Conservation (phyloP, 2,113 vertebrate genomes). For the Forbesichthys agassizii region DNA sequence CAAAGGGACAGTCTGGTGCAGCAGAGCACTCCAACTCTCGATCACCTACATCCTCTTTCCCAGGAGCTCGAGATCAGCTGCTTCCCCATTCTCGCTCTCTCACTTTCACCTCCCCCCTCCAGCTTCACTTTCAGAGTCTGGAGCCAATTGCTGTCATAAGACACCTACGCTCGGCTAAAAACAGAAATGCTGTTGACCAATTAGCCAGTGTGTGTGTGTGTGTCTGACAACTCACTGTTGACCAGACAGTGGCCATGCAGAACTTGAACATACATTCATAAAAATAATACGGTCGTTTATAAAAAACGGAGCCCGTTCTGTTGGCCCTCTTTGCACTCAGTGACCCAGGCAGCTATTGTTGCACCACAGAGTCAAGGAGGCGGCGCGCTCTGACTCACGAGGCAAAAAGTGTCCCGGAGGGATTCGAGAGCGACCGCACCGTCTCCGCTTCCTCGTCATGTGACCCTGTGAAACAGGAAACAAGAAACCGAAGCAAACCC, state of each 20-base stretch:
- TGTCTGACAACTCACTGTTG: too few relatives aligned
- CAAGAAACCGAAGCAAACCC: constrained; percentile 52
- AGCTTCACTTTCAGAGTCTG: constrained; percentile 22
- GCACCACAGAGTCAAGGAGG: constrained; percentile 46
- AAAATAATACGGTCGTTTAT: too few relatives aligned
- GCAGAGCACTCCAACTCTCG: constrained; percentile 41
- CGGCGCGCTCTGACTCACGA: too few relatives aligned
- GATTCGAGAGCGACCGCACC: constrained; percentile 44
- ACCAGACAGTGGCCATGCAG: too few relatives aligned
- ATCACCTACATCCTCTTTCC: constrained; percentile 73
- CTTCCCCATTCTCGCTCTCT: constrained; percentile 66
- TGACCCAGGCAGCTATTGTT: constrained; percentile 32
- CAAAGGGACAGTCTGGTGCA: constrained; percentile 3
- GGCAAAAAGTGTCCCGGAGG: constrained; percentile 39
- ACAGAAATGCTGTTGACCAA: too few relatives aligned
- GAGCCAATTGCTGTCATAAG: constrained; percentile 36
- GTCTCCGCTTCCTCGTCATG: constrained; percentile 63
- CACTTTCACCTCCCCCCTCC: constrained; percentile 69
- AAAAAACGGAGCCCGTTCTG: too few relatives aligned
- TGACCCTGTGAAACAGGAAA: constrained; percentile 61
- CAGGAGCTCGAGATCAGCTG: constrained; percentile 63
- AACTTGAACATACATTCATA: too few relatives aligned
- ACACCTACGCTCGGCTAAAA: too few relatives aligned
- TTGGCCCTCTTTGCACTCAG: too few relatives aligned
- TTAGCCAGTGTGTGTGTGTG: too few relatives aligned